Evolutionary conservation across 2,888 invertebrate genomes (phyloP).

Genomic region (Heliconius sara): DNA sequence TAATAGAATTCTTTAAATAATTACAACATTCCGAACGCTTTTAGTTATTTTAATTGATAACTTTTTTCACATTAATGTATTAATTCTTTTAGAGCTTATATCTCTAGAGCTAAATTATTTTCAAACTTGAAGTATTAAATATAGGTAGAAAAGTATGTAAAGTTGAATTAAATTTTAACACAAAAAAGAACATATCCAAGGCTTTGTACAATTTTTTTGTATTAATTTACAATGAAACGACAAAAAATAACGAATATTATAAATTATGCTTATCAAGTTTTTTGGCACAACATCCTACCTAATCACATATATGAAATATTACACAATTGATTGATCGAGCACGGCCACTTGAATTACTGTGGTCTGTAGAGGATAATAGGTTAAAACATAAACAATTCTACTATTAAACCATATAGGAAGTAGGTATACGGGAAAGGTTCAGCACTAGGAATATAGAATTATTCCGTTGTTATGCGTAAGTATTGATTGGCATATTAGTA

Average conservation of each 20-base stretch:
- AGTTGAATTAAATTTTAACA: not conserved
- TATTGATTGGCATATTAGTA: slow-evolving; percentile 9
- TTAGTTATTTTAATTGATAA: not conserved
- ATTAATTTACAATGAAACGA: not conserved
- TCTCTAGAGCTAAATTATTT: too few relatives aligned
- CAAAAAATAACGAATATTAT: slow-evolving; percentile 5
- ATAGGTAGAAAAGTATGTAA: not conserved
- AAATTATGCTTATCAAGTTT: slow-evolving; percentile 15
- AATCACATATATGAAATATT: slow-evolving; percentile 10
- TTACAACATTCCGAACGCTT: not conserved
- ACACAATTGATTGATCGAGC: slow-evolving; percentile 6
- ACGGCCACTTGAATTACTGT: not conserved
- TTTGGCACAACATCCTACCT: slow-evolving; percentile 9
- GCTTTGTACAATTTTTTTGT: not conserved
- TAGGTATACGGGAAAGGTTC: slow-evolving; percentile 16
- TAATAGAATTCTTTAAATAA: not conserved
- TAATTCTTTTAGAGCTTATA: too few relatives aligned
- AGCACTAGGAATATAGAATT: slow-evolving; percentile 21
- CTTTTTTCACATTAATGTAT: not conserved
- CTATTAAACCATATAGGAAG: slow-evolving; percentile 1
- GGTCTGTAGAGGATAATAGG: slow-evolving; percentile 28
- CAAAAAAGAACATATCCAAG: not conserved
- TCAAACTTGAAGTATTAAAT: too few relatives aligned
- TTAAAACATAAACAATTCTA: slow-evolving; percentile 27
- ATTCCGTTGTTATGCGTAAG: slow-evolving; percentile 25